Evolutionary conservation across 2,113 vertebrate genomes (phyloP).

Genomic region (Oreochromis aureus): DNA sequence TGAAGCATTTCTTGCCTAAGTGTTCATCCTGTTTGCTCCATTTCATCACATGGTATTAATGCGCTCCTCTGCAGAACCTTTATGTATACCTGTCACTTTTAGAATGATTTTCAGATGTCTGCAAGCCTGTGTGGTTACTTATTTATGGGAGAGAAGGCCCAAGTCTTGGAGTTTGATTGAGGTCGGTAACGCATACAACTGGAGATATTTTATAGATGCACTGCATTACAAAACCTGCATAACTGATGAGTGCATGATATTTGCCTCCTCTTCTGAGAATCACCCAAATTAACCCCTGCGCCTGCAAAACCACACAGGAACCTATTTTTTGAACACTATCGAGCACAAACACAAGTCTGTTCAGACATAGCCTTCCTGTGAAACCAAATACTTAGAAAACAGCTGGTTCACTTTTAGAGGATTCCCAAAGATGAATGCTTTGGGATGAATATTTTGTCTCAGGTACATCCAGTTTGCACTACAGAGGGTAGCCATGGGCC

Average conservation of each 20-base stretch:
- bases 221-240: slow-evolving; percentile 32
- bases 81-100: background rate
- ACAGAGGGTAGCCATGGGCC: background rate
- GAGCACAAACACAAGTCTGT: background rate
- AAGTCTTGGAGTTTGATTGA: background rate
- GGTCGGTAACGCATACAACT: background rate
- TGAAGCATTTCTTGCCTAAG: background rate
- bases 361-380: background rate
- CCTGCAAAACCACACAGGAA: slow-evolving; percentile 44
- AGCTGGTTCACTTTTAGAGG: background rate
- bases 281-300: slow-evolving; percentile 33
- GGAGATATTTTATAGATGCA: slow-evolving; percentile 33
- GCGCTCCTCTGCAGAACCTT: background rate
- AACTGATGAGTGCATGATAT: slow-evolving; percentile 17
- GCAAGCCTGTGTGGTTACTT: background rate
- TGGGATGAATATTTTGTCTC: background rate
- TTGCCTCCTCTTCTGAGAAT: slow-evolving; percentile 10
- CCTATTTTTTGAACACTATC: background rate
- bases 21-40: background rate
- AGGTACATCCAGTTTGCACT: background rate
- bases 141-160: background rate
- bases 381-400: background rate
- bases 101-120: background rate
- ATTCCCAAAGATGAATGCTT: background rate
- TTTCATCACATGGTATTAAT: background rate